Percentiles rank a stretch among this genome's conserved stretches.
phyloP scores from a whole-genome alignment of 2,113 vertebrate species.

The Lonchura striata region DNA sequence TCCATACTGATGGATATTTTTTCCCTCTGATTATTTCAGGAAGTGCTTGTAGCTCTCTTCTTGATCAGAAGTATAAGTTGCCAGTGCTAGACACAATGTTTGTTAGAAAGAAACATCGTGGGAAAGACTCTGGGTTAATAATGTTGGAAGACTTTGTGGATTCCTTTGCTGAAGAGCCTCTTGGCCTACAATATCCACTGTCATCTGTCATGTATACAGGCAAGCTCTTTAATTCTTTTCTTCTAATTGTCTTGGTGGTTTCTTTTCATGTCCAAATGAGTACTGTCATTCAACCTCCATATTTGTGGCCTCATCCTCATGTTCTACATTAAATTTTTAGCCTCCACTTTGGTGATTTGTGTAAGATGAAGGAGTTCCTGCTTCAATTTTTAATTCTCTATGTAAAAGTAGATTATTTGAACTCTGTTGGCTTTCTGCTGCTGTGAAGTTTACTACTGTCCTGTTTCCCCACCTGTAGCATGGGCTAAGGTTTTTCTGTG shows the following conservation, averaged over 20 bases:
- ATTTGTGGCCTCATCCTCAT: not conserved
- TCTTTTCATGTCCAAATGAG: not conserved
- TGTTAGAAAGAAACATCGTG: constrained; percentile 79
- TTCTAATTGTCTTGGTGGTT: not conserved
- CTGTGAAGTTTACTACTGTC: not conserved
- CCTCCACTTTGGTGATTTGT: not conserved
- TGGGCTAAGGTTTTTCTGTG: not conserved
- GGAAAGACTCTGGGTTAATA: constrained; percentile 75
- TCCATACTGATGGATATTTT: not conserved
- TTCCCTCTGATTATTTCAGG: constrained; percentile 64
- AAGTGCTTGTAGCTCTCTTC: constrained; percentile 57
- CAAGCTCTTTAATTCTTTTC: constrained; percentile 43
- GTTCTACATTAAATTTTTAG: not conserved
- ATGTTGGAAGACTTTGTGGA: constrained; percentile 88
- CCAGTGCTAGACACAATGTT: constrained; percentile 88
- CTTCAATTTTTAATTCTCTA: not conserved
- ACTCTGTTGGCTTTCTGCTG: not conserved
- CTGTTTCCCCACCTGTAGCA: fast-evolving
- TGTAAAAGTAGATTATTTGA: not conserved
- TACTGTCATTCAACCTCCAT: not conserved
- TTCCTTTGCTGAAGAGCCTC: constrained; percentile 74
- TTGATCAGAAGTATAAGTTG: constrained; percentile 72
- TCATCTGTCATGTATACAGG: constrained; percentile 79
- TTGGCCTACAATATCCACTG: constrained; percentile 84
- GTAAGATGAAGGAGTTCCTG: not conserved